These are phyloP conservation scores for Himalopsyche tibetana DNA, from an alignment of 2,888 invertebrate species.

Conservation along the genomic window DNA sequence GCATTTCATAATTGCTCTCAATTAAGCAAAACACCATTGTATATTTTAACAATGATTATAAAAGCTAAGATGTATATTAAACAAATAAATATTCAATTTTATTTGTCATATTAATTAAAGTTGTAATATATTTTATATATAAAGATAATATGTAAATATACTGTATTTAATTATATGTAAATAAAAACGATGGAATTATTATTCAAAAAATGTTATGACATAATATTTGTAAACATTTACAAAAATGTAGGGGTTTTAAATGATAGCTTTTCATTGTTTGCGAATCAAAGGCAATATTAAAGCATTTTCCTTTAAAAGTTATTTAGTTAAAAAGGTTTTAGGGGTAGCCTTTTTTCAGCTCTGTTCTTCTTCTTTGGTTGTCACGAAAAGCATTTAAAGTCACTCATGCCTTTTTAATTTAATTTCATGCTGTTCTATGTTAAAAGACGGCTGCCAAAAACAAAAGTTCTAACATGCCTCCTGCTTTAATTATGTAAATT, in stretches of 20 bases:
- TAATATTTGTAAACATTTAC: neutral
- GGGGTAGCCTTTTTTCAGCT: neutral
- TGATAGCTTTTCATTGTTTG: conserved; percentile 3
- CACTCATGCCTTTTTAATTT: conserved; percentile 20
- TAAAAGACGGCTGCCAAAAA: conserved; percentile 30
- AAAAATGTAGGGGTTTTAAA: neutral
- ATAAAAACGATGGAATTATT: no score
- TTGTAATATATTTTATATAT: no score
- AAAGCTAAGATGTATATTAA: no score
- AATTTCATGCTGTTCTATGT: conserved; percentile 19
- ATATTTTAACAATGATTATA: no score
- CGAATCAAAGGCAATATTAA: neutral
- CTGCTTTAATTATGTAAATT: conserved; percentile 27
- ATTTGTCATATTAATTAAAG: no score
- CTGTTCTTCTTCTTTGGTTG: conserved; percentile 13
- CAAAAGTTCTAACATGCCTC: neutral
- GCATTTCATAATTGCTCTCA: no score
- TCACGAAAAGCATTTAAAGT: conserved; percentile 29
- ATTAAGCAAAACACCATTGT: no score
- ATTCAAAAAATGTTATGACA: no score
- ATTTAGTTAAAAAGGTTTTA: neutral
- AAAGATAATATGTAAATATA: no score
- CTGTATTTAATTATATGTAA: no score
- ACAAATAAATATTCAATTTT: no score
- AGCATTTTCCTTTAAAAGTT: neutral